A percentile compares a stretch with the other conserved stretches of the same genome.
Conservation (phyloP, 2,113 vertebrate species). For the Psettodes erumei region DNA sequence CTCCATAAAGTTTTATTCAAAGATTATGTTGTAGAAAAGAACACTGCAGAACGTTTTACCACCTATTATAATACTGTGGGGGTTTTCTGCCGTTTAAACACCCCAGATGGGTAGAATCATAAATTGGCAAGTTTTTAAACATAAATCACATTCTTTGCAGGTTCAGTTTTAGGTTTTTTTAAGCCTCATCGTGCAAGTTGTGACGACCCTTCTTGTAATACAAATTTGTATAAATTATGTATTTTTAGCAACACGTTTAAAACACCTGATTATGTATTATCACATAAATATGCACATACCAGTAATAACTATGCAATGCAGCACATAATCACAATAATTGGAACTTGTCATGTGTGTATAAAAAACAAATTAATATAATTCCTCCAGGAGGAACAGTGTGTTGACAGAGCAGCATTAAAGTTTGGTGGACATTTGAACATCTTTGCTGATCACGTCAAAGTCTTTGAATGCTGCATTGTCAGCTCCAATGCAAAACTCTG, state of each 20-base stretch:
- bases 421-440: conserved; percentile 63
- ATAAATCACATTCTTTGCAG: background rate
- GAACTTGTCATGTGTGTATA: background rate
- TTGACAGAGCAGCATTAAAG: conserved; percentile 54
- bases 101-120: background rate
- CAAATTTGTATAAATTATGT: background rate
- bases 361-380: too few species aligned
- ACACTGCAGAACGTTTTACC: background rate
- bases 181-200: background rate
- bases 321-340: background rate
- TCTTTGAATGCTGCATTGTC: conserved; percentile 66
- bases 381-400: background rate
- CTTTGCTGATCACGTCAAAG: conserved; percentile 47
- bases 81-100: background rate
- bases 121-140: background rate
- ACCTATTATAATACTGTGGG: too few species aligned
- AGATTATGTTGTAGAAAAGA: background rate
- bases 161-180: background rate
- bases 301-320: background rate
- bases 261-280: background rate
- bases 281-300: conserved; percentile 17
- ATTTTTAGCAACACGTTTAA: background rate
- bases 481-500: conserved; percentile 48
- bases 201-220: background rate
- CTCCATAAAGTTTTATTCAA: too few species aligned